Percentiles rank a stretch among this genome's conserved stretches.
Evolutionary conservation across 2,888 invertebrate species (phyloP).

Genomic region (Melanophora roralis): DNA sequence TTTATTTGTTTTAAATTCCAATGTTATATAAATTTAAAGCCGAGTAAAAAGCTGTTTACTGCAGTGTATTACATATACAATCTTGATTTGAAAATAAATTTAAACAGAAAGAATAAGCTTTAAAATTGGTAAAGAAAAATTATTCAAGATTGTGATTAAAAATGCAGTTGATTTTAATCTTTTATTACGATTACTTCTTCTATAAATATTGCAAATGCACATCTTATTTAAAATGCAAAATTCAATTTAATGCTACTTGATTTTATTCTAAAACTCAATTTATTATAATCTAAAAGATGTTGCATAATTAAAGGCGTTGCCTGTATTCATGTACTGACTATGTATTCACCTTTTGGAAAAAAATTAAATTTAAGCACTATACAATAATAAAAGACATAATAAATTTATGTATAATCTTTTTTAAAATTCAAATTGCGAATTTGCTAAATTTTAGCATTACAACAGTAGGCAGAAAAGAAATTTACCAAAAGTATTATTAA

Average conservation of each 20-base stretch:
- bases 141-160: too few species aligned
- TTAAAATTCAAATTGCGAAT: conserved; percentile 50
- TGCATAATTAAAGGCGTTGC: conserved; percentile 37
- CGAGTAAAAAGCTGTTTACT: too few species aligned
- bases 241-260: conserved; percentile 28
- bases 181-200: too few species aligned
- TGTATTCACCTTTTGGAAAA: not conserved
- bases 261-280: not conserved
- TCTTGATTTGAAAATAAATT: too few species aligned
- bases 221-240: conserved; percentile 19
- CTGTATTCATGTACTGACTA: not conserved
- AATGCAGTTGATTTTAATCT: too few species aligned
- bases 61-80: too few species aligned
- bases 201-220: not conserved
- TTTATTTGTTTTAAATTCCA: too few species aligned
- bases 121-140: too few species aligned
- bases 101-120: too few species aligned
- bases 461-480: not conserved
- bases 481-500: not conserved
- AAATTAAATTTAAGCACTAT: conserved; percentile 35
- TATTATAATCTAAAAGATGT: conserved; percentile 6
- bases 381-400: conserved; percentile 2
- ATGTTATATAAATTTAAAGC: too few species aligned
- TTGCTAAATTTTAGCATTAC: not conserved
- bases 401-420: conserved; percentile 33